A percentile compares a stretch with the other conserved stretches of the same genome.
Conservation (phyloP, 1,140 invertebrate genomes). For the Neotoxoptera formosana region DNA sequence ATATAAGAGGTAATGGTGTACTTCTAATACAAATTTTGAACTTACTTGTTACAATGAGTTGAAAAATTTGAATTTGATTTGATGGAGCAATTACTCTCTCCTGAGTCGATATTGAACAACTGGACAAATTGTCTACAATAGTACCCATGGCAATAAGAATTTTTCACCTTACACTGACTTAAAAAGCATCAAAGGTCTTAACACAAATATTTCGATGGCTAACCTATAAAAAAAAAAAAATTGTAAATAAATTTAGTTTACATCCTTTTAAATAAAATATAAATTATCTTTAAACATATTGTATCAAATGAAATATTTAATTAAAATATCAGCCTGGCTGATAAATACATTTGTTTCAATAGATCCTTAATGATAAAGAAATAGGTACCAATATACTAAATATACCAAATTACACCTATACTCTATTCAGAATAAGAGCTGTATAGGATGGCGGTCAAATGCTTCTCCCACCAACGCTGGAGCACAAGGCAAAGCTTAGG, state of each 20-base stretch:
- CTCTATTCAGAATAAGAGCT: too few species aligned
- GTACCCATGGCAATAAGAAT: not conserved
- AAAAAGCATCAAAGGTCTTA: not conserved
- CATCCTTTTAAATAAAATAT: not conserved
- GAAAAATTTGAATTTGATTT: conserved; percentile 47
- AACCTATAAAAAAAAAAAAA: not conserved
- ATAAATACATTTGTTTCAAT: not conserved
- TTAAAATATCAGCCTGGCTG: not conserved
- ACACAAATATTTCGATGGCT: not conserved
- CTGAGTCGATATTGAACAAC: not conserved
- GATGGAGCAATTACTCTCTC: conserved; percentile 32
- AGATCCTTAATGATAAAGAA: not conserved
- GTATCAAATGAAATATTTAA: not conserved
- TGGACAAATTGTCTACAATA: not conserved
- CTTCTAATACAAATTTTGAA: not conserved
- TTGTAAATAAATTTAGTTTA: not conserved
- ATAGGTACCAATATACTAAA: not conserved
- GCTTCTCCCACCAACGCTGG: too few species aligned
- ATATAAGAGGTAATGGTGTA: not conserved
- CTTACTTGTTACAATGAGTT: conserved; percentile 48
- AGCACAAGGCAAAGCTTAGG: too few species aligned
- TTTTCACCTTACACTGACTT: not conserved
- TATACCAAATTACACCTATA: not conserved
- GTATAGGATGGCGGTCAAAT: too few species aligned
- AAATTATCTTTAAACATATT: too few species aligned